Base-by-base conservation (phyloP, 1,140 invertebrate genomes). In the Atta texana region DNA sequence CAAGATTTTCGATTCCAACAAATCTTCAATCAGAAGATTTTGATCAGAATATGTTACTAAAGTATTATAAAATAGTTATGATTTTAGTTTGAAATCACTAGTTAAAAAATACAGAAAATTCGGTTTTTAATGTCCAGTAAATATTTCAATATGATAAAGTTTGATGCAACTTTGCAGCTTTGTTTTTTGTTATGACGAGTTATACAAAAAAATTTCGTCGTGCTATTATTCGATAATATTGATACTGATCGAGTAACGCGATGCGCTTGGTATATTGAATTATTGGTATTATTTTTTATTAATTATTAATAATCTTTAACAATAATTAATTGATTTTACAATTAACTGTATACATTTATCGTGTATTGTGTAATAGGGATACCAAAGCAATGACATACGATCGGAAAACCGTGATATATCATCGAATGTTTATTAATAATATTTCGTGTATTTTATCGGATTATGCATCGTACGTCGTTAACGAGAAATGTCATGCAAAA, bases 361-460 rank as follows among this genome's bases (percentile, higher is more conserved):
- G 39, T 10, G 39, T 44, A n/a, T 39, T 31, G 18, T 18, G 8
- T 34, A 34, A 34, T 7, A 68, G n/a, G n/a, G 2, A 44, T 68
- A 68, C 34, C 21, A 68, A 44, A 0, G 64, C 10, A 5, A n/a
- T n/a, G 55, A 57, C n/a, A 57, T 8, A 21, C 12, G 34, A 68
- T 39, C 34, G 18, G n/a, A 34, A 34, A 68, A n/a, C 34, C 5
- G 2, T 68, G n/a, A 44, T 39, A 34, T n/a, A 66, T 66, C 64
- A 66, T 66, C 64, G 31, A 66, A 66, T 68, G 16, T 39, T 68
- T 68, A 21, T 68, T 68, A 68, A 66, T 63, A 63, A 64, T 44
- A 68, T 66, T 66, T 66, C 31, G 64, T 66, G 0, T 68, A 68
- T 39, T 68, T 68, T 8, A 68, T 68, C 34, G 34, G 64, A 68